These are phyloP conservation scores for Adelosebastes latens DNA, from an alignment of 2,797 vertebrate genomes.

Conservation along the genomic window DNA sequence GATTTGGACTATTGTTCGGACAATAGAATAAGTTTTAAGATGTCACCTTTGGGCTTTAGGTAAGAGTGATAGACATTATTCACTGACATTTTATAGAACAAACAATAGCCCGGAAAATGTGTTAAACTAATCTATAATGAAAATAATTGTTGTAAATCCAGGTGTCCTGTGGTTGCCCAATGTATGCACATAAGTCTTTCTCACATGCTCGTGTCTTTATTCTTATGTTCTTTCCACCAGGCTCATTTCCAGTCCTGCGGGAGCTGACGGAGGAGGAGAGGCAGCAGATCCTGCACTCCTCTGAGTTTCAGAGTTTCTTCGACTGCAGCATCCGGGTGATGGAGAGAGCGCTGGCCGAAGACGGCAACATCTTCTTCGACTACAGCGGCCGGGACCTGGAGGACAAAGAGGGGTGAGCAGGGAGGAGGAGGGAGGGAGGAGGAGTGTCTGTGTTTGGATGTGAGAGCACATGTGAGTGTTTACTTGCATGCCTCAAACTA, in stretches of 20 bases:
- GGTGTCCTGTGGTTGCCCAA: neutral
- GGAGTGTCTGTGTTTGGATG: conserved; percentile 16
- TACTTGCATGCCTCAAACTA: conserved; percentile 36
- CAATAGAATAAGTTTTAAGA: neutral
- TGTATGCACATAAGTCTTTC: neutral
- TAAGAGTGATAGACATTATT: neutral
- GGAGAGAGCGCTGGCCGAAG: conserved; percentile 94
- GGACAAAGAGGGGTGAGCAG: conserved; percentile 93
- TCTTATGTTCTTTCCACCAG: conserved; percentile 18
- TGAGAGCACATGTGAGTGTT: conserved; percentile 46
- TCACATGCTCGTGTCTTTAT: neutral
- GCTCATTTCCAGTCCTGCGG: conserved; percentile 68
- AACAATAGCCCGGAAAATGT: neutral
- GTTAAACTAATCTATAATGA: neutral
- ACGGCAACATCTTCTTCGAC: conserved; percentile 94
- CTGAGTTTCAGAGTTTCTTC: conserved; percentile 97
- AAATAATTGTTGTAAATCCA: neutral
- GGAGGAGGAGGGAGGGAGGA: conserved; percentile 1
- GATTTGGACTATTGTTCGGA: neutral
- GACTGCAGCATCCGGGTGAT: conserved; percentile 96
- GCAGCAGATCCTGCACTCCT: conserved; percentile 95
- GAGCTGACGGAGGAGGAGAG: conserved; percentile 97
- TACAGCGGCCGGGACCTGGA: conserved; percentile 93
- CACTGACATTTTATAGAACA: neutral
- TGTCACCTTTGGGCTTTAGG: neutral